Base-by-base conservation (phyloP, 2,797 vertebrate species). In the Okamejei kenojei region DNA sequence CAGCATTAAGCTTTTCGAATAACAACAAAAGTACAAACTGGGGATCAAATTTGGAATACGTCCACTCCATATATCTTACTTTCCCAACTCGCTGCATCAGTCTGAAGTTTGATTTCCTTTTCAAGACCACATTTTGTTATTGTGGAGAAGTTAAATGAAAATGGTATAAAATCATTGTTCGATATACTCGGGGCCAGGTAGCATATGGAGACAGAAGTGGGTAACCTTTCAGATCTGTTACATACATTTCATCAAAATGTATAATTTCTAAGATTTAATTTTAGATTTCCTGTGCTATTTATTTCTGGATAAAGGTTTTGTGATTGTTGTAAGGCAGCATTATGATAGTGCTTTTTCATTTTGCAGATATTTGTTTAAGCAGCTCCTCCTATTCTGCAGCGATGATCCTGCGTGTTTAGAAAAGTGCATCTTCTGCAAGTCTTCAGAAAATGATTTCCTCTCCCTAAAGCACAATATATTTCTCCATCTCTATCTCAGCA, bases 331-430 rank as follows among this genome's bases (percentile, higher is more conserved):
- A 84, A n/a, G 29, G 29, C 2, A 68, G 3, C 71, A 26, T 74
- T 91, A 32, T 91, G 90, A 61, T 79, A 13, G 29, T 17, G 7
- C 7, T 78, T 61, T 11, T 74, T 93, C 38, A 32, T 58, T 77
- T 93, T 21, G 2, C 94, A 96, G 96, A 93, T 96, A 95, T 94
- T 78, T 96, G 29, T 96, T 95, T 93, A 94, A 95, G 93, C 95
- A 96, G 93, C 95, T 96, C 0, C 93, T 95, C 29, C 58, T 96
- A 88, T 95, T 78, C 32, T 93, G 93, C 0, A 94, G 94, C 82
- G 94, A 94, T 0, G 93, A 94, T 7, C 82, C 94, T 35, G 88
- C 93, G 88, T 95, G 95, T 19, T 93, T 45, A 1, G 95, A 95
- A 0, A 94, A 94, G 77, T 93, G 95, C 93, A 94, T 94, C 45